A percentile compares a stretch with the other conserved stretches of the same genome.
Conservation (phyloP, 2,113 vertebrate genomes). For the Clinocottus analis region DNA sequence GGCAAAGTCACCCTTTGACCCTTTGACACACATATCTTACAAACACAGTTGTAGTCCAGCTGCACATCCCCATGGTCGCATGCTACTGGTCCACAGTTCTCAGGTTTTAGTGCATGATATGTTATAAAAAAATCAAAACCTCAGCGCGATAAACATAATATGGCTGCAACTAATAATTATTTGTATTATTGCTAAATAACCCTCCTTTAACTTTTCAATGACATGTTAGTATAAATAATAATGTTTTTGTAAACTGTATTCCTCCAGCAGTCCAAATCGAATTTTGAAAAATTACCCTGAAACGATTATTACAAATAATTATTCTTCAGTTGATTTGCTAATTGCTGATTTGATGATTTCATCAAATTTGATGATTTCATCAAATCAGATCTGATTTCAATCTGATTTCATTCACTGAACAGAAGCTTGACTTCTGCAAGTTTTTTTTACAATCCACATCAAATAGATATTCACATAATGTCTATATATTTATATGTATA, state of each 20-base stretch:
- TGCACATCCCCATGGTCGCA: not conserved
- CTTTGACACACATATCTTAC: slow-evolving; percentile 23
- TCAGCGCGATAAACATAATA: not conserved
- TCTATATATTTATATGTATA: not conserved
- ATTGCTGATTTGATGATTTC: not conserved
- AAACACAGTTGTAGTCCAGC: not conserved
- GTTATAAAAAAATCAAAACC: not conserved
- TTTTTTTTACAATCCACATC: not conserved
- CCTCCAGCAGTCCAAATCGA: not conserved
- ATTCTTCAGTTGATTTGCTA: not conserved
- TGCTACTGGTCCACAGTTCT: not conserved
- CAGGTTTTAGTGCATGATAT: not conserved
- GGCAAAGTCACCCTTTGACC: slow-evolving; percentile 35
- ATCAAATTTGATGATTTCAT: too few relatives aligned
- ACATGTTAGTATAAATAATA: not conserved
- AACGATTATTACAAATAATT: not conserved
- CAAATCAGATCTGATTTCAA: too few relatives aligned
- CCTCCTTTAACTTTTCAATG: not conserved
- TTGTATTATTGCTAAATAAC: too few relatives aligned
- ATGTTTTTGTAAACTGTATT: not conserved
- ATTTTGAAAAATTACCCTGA: not conserved
- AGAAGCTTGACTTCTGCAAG: too few relatives aligned
- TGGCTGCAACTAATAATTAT: not conserved
- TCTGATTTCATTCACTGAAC: too few relatives aligned
- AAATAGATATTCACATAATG: not conserved